phyloP scores from a whole-genome alignment of 2,113 vertebrate genomes.

The Phyllopteryx taeniolatus region DNA sequence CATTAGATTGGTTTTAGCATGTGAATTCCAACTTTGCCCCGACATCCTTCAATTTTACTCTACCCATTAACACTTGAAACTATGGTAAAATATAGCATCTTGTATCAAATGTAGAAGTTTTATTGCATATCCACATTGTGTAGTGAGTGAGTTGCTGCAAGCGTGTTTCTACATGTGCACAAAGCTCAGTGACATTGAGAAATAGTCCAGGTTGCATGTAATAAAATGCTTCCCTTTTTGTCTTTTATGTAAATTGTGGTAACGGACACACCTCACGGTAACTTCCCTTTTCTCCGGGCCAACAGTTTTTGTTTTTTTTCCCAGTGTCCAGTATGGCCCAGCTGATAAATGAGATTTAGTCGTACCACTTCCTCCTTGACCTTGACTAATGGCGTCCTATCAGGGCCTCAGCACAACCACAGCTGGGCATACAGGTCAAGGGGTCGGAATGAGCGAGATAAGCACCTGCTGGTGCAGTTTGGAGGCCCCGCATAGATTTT shows the following conservation, averaged over 20 bases:
- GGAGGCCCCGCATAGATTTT: conserved; percentile 23
- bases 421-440: conserved; percentile 45
- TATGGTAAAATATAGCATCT: no score
- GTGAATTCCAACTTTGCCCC: no score
- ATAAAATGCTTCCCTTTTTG: background rate
- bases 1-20: no score
- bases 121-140: background rate
- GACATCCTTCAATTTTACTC: no score
- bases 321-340: conserved; percentile 23
- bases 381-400: conserved; percentile 58
- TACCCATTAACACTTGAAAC: no score
- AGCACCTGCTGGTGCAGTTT: conserved; percentile 60
- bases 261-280: background rate
- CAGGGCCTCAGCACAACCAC: conserved; percentile 33
- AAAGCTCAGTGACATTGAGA: background rate
- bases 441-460: conserved; percentile 61
- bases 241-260: background rate
- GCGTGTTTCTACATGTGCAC: background rate
- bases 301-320: conserved; percentile 7
- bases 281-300: conserved; percentile 3
- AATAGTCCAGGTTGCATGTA: no score
- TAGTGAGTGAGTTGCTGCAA: background rate
- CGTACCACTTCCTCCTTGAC: conserved; percentile 52
- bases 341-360: conserved; percentile 50
- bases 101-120: background rate